These are phyloP conservation scores for Limenitis camilla DNA, from an alignment of 2,888 invertebrate genomes.

Conservation along the genomic window DNA sequence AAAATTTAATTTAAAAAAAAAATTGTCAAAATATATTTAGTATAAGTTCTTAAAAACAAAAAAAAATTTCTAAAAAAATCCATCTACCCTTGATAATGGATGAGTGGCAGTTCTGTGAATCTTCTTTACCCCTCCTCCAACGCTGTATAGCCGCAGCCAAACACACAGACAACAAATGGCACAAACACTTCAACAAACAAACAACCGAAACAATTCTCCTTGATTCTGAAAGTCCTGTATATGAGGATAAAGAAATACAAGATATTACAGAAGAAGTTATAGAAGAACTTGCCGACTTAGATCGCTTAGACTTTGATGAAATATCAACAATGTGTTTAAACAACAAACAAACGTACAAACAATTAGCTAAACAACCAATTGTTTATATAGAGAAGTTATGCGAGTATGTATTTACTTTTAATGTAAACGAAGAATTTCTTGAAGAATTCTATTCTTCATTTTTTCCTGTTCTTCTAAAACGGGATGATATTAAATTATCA, in stretches of 20 bases:
- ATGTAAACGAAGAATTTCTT: constrained; percentile 26
- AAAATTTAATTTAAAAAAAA: too few species aligned
- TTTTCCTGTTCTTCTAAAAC: constrained; percentile 37
- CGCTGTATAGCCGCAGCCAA: constrained; percentile 14
- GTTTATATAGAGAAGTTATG: constrained; percentile 37
- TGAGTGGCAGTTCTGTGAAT: constrained; percentile 26
- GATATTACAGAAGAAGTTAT: not conserved
- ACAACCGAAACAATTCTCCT: too few species aligned
- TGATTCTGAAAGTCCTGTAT: not conserved
- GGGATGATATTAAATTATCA: constrained; percentile 34
- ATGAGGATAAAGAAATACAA: not conserved
- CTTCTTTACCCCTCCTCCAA: constrained; percentile 20
- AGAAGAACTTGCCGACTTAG: constrained; percentile 26
- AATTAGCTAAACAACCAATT: constrained; percentile 36
- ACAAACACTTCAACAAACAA: constrained; percentile 17
- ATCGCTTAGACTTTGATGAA: constrained; percentile 29
- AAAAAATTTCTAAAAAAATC: too few species aligned
- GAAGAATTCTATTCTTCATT: constrained; percentile 33
- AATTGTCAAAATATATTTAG: too few species aligned
- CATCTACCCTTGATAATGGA: not conserved
- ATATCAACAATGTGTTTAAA: constrained; percentile 35
- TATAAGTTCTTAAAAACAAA: too few species aligned
- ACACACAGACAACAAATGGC: constrained; percentile 22
- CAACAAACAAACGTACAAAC: constrained; percentile 28
- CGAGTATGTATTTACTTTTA: constrained; percentile 32